These are phyloP conservation scores for Chiroxiphia lanceolata DNA, from an alignment of 2,797 vertebrate genomes.

Conservation along the genomic window DNA sequence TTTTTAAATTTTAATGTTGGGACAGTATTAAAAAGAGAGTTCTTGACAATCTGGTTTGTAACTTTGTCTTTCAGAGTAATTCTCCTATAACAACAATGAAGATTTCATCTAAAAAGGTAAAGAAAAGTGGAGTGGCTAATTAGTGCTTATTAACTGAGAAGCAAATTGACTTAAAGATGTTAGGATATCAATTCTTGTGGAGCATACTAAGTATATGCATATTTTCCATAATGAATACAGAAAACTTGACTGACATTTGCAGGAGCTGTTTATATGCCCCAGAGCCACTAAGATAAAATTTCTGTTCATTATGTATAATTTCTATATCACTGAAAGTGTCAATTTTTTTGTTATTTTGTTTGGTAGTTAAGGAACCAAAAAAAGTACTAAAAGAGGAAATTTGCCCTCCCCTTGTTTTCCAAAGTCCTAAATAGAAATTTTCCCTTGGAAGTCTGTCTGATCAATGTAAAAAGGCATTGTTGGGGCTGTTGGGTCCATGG, in stretches of 20 bases:
- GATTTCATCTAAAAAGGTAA: constrained; percentile 98
- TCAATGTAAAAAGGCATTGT: not conserved
- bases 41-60: not conserved
- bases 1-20: not conserved
- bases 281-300: not conserved
- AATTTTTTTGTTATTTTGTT: not conserved
- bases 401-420: not conserved
- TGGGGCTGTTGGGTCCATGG: not conserved
- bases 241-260: not conserved
- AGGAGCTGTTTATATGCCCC: not conserved
- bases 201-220: not conserved
- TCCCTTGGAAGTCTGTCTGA: not conserved
- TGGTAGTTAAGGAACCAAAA: not conserved
- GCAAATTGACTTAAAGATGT: not conserved
- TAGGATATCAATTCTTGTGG: not conserved
- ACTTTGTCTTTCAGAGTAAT: constrained; percentile 81
- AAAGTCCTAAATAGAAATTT: not conserved
- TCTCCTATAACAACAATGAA: constrained; percentile 90
- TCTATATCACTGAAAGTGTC: not conserved
- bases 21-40: not conserved
- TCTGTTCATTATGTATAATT: not conserved
- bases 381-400: not conserved
- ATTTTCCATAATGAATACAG: not conserved
- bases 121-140: not conserved
- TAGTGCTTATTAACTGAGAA: not conserved